Percentiles rank a stretch among this genome's conserved stretches.
Evolutionary conservation across 1,140 invertebrate species (phyloP).

Genomic region (Bombus cullumanus): DNA sequence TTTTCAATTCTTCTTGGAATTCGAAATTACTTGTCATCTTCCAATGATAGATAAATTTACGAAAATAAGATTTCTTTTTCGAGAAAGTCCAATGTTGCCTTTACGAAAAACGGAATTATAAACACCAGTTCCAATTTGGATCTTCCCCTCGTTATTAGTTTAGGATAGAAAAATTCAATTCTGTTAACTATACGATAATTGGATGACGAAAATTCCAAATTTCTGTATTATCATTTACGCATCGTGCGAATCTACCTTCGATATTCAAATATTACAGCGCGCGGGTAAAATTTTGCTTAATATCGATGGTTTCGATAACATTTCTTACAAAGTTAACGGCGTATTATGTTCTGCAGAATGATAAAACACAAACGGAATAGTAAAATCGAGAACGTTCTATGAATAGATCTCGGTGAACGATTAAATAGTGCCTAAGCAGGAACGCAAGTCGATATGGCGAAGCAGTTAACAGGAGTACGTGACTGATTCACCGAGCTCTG

Average conservation of each 20-base stretch:
- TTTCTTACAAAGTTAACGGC: too few relatives aligned
- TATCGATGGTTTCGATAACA: neutral
- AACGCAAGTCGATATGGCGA: constrained; percentile 27
- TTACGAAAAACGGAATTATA: too few relatives aligned
- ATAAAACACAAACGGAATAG: neutral
- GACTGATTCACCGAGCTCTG: constrained; percentile 35
- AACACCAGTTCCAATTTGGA: neutral
- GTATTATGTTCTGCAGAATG: neutral
- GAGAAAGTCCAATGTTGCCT: neutral
- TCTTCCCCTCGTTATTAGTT: neutral
- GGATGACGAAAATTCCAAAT: neutral
- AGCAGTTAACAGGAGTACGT: constrained; percentile 37
- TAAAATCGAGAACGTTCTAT: neutral
- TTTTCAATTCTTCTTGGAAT: neutral
- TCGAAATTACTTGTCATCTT: neutral
- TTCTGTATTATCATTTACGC: neutral
- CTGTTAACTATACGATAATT: too few relatives aligned
- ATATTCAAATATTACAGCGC: neutral
- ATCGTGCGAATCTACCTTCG: neutral
- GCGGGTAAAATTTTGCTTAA: neutral
- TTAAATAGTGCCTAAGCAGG: neutral
- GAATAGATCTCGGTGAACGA: neutral
- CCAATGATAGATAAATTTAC: neutral
- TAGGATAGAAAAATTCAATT: too few relatives aligned
- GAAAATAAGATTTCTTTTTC: neutral